phyloP scores from a whole-genome alignment of 2,888 invertebrate genomes.

The Nemapogon koenigi region DNA sequence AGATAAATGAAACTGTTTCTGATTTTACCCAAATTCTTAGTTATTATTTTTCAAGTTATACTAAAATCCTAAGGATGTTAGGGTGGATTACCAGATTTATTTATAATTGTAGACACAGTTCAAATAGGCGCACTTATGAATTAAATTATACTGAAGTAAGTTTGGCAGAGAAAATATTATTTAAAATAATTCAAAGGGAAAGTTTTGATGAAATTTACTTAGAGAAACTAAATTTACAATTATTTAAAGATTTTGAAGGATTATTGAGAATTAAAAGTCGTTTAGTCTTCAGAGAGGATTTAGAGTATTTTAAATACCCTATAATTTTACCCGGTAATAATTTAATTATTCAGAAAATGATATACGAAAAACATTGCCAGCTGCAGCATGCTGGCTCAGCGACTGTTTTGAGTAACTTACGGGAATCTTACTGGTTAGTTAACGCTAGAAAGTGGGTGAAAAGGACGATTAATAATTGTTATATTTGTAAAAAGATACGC shows the following conservation, averaged over 20 bases:
- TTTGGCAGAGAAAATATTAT: too few species aligned
- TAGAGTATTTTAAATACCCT: not conserved
- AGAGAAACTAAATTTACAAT: not conserved
- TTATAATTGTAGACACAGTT: not conserved
- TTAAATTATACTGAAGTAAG: too few species aligned
- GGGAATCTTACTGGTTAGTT: not conserved
- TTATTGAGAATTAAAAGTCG: not conserved
- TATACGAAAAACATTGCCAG: not conserved
- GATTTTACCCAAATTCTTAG: too few species aligned
- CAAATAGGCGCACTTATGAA: too few species aligned
- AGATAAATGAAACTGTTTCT: too few species aligned
- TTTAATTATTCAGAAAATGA: not conserved
- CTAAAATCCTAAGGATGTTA: not conserved
- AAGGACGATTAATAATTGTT: not conserved
- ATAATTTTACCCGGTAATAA: not conserved
- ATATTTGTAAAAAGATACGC: not conserved
- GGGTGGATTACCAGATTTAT: not conserved
- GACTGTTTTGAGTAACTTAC: too few species aligned
- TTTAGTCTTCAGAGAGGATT: not conserved
- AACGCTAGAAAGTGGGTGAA: not conserved
- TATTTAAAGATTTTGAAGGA: too few species aligned
- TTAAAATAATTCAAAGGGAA: not conserved
- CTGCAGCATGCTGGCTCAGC: not conserved
- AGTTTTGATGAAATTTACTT: not conserved
- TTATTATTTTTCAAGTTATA: not conserved